A percentile compares a stretch with the other conserved stretches of the same genome.
phyloP scores from a whole-genome alignment of 2,888 invertebrate species.

The Athripsodes cinereus region DNA sequence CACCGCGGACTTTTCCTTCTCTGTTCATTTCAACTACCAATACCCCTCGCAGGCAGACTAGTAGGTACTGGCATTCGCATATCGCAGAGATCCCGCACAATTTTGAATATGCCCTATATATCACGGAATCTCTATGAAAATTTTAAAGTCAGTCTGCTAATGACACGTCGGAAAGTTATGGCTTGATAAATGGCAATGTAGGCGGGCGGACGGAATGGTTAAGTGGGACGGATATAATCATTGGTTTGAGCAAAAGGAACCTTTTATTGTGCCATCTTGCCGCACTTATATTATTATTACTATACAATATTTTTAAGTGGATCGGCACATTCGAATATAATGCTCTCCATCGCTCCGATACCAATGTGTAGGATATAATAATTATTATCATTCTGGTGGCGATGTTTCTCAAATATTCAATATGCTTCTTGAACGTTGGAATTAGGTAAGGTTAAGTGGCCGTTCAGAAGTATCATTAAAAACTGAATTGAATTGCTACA shows the following conservation, averaged over 20 bases:
- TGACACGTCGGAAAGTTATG: slow-evolving; percentile 28
- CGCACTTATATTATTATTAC: slow-evolving; percentile 18
- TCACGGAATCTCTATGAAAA: slow-evolving; percentile 28
- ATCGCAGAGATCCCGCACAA: slow-evolving; percentile 24
- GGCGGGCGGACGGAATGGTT: slow-evolving; percentile 20
- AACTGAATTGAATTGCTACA: not conserved
- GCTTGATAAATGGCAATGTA: slow-evolving; percentile 26
- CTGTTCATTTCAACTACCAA: not conserved
- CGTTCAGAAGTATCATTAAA: not conserved
- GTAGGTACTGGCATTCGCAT: not conserved
- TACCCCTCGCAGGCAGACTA: not conserved
- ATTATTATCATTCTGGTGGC: not conserved
- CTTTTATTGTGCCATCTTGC: slow-evolving; percentile 26
- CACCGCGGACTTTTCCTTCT: not conserved
- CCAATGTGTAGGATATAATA: not conserved
- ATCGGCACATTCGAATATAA: slow-evolving; percentile 1
- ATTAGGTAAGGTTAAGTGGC: not conserved
- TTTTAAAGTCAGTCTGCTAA: slow-evolving; percentile 28
- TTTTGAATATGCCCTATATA: slow-evolving; percentile 27
- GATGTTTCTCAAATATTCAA: not conserved
- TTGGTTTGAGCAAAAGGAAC: slow-evolving; percentile 22
- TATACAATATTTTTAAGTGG: slow-evolving; percentile 24
- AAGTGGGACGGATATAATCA: slow-evolving; percentile 28
- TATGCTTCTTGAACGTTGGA: not conserved
- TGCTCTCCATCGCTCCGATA: not conserved